Base-by-base conservation (phyloP, 1,140 invertebrate species). In the Drosophila seguyi region DNA sequence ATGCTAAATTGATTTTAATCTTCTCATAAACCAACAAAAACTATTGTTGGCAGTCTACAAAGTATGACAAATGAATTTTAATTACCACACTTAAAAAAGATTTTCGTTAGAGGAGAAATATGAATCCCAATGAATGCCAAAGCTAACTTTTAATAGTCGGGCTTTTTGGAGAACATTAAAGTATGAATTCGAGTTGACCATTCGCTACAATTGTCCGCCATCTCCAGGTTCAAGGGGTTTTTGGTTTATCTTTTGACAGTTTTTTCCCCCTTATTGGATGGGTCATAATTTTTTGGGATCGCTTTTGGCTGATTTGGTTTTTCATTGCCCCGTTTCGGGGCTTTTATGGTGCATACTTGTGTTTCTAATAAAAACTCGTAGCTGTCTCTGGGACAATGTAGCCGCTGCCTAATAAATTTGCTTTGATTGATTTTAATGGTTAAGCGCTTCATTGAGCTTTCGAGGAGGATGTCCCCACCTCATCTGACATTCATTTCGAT, bases 381-480 rank as follows among this genome's bases (percentile, higher is more conserved):
- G 53, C 75, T 76, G 11, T 50, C 47, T 29, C n/a, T 11, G 13
- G n/a, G 65, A 85, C 84, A 87, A 77, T 87, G 84, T 87, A 83
- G 79, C 76, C 80, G 83, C 80, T 88, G 80, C 81, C 80, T 84
- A 88, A 87, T 87, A 88, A 90, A 88, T 90, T 79, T 85, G 75
- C 85, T 88, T 91, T 91, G 88, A 91, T 91, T 91, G 88, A 91
- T 91, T 91, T 91, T 91, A 91, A 91, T 91, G 88, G 83, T 88
- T 81, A 88, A 85, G 90, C 90, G 88, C 88, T 84, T 84, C 87
- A 91, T 91, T 91, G 87, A 67, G 81, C 75, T 74, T 74, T 82
- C 59, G 63, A 85, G 85, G 75, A 84, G 81, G 77, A 73, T 50
- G 48, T 47, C 34, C 59, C 60, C n/a, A 50, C 25, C 62, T 55